Evolutionary conservation across 1,140 invertebrate species (phyloP).

Genomic region (Spodoptera frugiperda): DNA sequence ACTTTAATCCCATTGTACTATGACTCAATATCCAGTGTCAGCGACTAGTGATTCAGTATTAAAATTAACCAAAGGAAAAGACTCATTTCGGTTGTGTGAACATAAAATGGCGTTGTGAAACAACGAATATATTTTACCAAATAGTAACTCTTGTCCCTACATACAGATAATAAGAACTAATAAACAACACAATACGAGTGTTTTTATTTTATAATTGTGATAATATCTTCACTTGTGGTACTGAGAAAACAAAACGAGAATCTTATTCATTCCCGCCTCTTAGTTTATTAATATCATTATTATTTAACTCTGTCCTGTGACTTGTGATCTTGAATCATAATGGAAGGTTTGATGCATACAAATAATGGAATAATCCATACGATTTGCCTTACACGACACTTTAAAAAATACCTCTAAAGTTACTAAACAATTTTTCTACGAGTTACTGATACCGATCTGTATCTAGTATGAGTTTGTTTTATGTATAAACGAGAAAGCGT

Average conservation of each 20-base stretch:
- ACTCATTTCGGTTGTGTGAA: no score
- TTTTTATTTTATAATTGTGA: constrained; percentile 65
- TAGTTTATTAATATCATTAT: constrained; percentile 64
- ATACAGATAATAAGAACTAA: constrained; percentile 25
- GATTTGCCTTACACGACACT: constrained; percentile 12
- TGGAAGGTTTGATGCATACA: neutral
- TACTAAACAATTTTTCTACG: no score
- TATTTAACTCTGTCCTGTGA: constrained; percentile 65
- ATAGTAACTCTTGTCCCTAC: neutral
- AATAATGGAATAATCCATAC: neutral
- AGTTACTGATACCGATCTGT: no score
- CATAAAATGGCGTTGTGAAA: neutral
- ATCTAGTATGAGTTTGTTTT: no score
- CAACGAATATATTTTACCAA: neutral
- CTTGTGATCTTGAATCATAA: neutral
- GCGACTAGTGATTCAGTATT: no score
- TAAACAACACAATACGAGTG: constrained; percentile 26
- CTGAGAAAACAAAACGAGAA: constrained; percentile 63
- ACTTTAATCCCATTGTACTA: no score
- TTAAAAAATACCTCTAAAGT: neutral
- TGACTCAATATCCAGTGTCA: no score
- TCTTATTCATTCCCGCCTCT: constrained; percentile 75
- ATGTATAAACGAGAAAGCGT: no score
- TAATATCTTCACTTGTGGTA: constrained; percentile 65
- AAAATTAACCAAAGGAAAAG: no score